Base-by-base conservation (phyloP, 2,113 vertebrate genomes). In the Apodemus sylvaticus region DNA sequence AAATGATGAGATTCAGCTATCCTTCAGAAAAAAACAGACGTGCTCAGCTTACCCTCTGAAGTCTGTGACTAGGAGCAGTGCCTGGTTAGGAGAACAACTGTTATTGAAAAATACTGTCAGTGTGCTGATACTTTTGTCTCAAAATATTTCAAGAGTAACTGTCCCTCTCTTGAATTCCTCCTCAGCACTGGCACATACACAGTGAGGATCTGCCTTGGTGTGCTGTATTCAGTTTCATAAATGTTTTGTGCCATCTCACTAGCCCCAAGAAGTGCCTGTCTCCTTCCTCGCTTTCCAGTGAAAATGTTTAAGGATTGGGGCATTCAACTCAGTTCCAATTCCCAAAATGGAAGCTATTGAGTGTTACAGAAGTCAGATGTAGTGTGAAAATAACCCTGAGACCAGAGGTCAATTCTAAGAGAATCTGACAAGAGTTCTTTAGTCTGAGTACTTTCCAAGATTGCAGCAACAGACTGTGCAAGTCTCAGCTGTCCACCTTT, bases 61-160 rank as follows among this genome's bases (percentile, higher is more conserved):
- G 71, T 89, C 71, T 96, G 45, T 64, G 89, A 91, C 79, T 94
- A 86, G 94, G 92, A 95, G 82, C 12, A 76, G 24, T 7, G 29
- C 26, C 95, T 93, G 17, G 64, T 93, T 64, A 36, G 29, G 66
- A 83, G 88, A 94, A 94, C 66, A 93, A 53, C 55, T 89, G 55
- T 51, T 93, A 82, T 48, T 58, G 26, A 68, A 96, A 62, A 90
- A 70, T 53, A 96, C 92, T 77, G 68, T 73, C 92, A 96, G 76
- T 42, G 17, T 55, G 86, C 42, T 0, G 0, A n/a, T 45, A 94
- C 48, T 93, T 87, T 64, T 92, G 19, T 39, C 66, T 86, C 86
- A 93, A 94, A 96, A 83, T 92, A 90, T 79, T 78, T 79, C 26
- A 64, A 86, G 48, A 88, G 53, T 36, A 14, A 4, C 3, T 76